phyloP scores from a whole-genome alignment of 2,797 vertebrate genomes.

The Craterocephalus amniculus region DNA sequence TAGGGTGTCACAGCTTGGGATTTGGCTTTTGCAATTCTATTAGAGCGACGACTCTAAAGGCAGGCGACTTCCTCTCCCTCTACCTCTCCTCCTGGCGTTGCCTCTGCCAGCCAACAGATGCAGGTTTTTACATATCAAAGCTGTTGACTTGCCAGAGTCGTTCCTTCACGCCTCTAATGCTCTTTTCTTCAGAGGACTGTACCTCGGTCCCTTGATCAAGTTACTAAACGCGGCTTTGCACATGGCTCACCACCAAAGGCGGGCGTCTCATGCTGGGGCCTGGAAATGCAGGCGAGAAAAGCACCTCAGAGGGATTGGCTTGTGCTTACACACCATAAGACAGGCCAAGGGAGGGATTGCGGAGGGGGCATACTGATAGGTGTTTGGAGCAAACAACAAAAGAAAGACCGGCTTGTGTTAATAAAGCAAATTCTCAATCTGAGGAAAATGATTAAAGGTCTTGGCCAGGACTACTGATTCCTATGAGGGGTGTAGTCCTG shows the following conservation, averaged over 20 bases:
- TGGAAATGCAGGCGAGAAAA: constrained; percentile 75
- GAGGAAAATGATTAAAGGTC: constrained; percentile 39
- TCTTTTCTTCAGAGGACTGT: constrained; percentile 81
- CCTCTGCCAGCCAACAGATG: constrained; percentile 74
- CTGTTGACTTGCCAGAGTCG: constrained; percentile 77
- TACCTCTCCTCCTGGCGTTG: constrained; percentile 69
- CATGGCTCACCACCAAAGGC: constrained; percentile 78
- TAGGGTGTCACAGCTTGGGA: constrained; percentile 80
- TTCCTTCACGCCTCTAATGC: constrained; percentile 81
- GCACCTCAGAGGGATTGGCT: constrained; percentile 78
- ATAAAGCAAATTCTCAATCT: constrained; percentile 55
- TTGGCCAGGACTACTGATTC: no score
- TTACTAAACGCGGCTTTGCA: constrained; percentile 81
- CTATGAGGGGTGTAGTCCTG: no score
- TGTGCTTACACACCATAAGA: constrained; percentile 68
- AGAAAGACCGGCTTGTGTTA: constrained; percentile 45
- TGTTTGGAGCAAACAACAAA: constrained; percentile 51
- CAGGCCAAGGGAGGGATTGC: constrained; percentile 62
- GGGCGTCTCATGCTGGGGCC: constrained; percentile 71
- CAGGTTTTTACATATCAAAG: constrained; percentile 84
- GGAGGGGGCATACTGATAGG: constrained; percentile 46
- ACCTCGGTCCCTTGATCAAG: constrained; percentile 80
- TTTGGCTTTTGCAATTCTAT: constrained; percentile 81
- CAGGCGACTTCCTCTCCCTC: constrained; percentile 61
- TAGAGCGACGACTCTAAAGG: constrained; percentile 70